Evolutionary conservation across 2,888 invertebrate genomes (phyloP).

Genomic region (Blera fallax): DNA sequence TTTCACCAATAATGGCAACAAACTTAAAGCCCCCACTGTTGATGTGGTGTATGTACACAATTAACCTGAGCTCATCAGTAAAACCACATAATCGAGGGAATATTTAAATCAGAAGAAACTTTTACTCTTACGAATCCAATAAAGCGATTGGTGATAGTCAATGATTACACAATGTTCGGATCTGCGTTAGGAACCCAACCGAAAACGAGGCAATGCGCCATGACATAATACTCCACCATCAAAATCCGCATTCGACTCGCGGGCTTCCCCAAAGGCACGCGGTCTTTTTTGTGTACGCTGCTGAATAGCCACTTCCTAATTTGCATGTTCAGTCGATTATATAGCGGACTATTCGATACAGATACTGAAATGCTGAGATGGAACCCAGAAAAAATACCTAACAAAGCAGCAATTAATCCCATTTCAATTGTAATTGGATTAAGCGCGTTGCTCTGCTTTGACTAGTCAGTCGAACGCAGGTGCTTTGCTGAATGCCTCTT

Average conservation of each 20-base stretch:
- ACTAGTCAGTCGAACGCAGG: background rate
- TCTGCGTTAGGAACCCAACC: slow-evolving; percentile 3
- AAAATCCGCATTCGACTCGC: slow-evolving; percentile 32
- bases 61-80: slow-evolving; percentile 14
- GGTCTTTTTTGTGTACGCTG: background rate
- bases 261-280: slow-evolving; percentile 19
- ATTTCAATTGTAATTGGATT: slow-evolving; percentile 24
- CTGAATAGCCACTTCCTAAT: slow-evolving; percentile 3
- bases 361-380: background rate
- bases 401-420: background rate
- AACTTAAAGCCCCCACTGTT: background rate
- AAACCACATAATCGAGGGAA: slow-evolving; percentile 26
- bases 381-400: too few species aligned
- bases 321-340: slow-evolving; percentile 10
- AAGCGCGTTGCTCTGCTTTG: background rate
- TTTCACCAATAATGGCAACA: background rate
- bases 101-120: slow-evolving; percentile 43
- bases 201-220: background rate
- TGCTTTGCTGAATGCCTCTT: background rate
- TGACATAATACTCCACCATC: slow-evolving; percentile 25
- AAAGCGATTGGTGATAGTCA: slow-evolving; percentile 16
- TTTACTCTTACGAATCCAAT: slow-evolving; percentile 45
- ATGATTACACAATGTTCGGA: slow-evolving; percentile 13
- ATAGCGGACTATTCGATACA: background rate
- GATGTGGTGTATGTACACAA: background rate